phyloP scores from a whole-genome alignment of 2,113 vertebrate genomes.

The Phylloscopus trochiloides region DNA sequence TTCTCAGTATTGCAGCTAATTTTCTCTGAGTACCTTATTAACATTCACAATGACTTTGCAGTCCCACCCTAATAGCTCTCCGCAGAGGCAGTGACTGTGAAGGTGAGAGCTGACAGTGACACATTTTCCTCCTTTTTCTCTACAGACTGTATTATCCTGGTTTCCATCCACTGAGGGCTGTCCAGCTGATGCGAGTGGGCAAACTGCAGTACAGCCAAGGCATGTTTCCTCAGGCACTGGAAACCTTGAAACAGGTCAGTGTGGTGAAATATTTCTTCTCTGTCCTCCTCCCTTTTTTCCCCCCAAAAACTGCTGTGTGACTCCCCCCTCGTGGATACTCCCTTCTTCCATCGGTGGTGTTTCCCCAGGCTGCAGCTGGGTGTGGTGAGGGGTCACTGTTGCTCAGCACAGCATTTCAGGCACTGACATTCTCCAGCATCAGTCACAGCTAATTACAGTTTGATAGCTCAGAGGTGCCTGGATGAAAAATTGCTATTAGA shows the following conservation, averaged over 20 bases:
- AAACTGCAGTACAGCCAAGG: conserved; percentile 87
- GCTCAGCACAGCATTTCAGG: neutral
- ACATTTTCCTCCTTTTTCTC: conserved; percentile 34
- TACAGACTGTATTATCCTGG: conserved; percentile 83
- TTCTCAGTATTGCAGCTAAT: conserved; percentile 36
- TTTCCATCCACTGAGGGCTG: conserved; percentile 84
- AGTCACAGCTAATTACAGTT: conserved; percentile 45
- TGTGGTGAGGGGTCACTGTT: neutral
- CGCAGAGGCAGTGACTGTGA: neutral
- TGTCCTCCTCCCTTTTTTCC: neutral
- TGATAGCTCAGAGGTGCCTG: neutral
- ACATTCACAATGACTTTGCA: conserved; percentile 39
- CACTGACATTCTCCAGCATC: neutral
- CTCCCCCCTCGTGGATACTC: neutral
- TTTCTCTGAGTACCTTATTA: conserved; percentile 57
- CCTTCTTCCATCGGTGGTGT: neutral
- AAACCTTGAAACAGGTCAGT: conserved; percentile 88
- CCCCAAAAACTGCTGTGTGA: fast-evolving
- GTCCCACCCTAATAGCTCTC: conserved; percentile 26
- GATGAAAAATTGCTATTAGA: conserved; percentile 24
- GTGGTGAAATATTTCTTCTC: neutral
- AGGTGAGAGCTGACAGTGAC: conserved; percentile 46
- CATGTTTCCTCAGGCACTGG: conserved; percentile 78
- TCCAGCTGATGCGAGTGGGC: conserved; percentile 90
- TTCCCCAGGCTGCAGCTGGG: neutral